A percentile compares a stretch with the other conserved stretches of the same genome.
Evolutionary conservation across 2,113 vertebrate species (phyloP).

Genomic region (Columba janthina): DNA sequence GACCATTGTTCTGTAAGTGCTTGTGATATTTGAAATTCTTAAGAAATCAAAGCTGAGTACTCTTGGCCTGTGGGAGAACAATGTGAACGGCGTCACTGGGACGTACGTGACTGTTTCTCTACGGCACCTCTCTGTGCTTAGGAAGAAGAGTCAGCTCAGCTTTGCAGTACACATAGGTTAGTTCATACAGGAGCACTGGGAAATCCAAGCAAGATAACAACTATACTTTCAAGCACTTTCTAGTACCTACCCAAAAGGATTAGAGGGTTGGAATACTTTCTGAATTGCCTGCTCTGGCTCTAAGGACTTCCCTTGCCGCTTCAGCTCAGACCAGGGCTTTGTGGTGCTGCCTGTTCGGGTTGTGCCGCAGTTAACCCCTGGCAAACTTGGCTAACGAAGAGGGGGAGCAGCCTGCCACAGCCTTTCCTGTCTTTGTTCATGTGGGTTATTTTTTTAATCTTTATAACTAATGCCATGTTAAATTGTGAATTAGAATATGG

Average conservation of each 20-base stretch:
- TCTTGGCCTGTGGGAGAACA: neutral
- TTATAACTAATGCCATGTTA: neutral
- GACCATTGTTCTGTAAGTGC: neutral
- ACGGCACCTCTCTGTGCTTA: accelerated
- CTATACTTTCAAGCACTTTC: neutral
- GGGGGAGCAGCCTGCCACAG: neutral
- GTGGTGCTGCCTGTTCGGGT: neutral
- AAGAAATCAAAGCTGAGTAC: neutral
- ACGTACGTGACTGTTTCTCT: accelerated
- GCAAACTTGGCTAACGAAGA: neutral
- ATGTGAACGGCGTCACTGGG: neutral
- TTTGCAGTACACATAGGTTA: accelerated
- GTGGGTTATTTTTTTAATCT: neutral
- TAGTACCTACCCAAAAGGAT: neutral
- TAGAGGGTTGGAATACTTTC: neutral
- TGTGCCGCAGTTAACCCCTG: neutral
- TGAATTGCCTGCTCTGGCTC: neutral
- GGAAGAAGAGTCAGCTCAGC: neutral
- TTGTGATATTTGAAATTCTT: neutral
- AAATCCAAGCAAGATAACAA: neutral
- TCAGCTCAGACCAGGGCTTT: neutral
- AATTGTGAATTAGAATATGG: neutral
- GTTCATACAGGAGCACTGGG: neutral
- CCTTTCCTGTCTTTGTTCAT: neutral
- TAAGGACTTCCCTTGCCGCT: neutral